Percentiles rank a stretch among this genome's conserved stretches.
phyloP scores from a whole-genome alignment of 2,888 invertebrate genomes.

The Limnephilus rhombicus region DNA sequence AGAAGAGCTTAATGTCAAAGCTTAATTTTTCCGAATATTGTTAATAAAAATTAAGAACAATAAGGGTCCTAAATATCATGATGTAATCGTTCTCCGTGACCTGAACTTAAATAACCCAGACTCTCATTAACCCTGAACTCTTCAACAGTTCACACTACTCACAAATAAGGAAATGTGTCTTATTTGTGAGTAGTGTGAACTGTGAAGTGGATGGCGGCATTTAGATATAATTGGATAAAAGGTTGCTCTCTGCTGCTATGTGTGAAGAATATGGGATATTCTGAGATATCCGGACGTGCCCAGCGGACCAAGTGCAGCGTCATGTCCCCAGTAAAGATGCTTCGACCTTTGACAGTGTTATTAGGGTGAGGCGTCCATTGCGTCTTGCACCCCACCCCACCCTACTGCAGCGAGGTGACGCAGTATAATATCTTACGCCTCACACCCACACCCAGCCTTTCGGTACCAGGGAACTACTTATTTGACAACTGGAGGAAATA shows the following conservation, averaged over 20 bases:
- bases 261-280: neutral
- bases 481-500: neutral
- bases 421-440: neutral
- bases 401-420: slow-evolving; percentile 6
- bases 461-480: neutral
- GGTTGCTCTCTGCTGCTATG: neutral
- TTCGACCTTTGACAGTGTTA: slow-evolving; percentile 58
- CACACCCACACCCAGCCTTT: neutral
- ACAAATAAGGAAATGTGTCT: too few relatives aligned
- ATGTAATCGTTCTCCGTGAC: too few relatives aligned
- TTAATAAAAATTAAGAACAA: too few relatives aligned
- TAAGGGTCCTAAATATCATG: too few relatives aligned
- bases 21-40: too few relatives aligned
- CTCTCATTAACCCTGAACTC: too few relatives aligned
- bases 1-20: too few relatives aligned
- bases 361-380: slow-evolving; percentile 52
- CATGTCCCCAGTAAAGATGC: slow-evolving; percentile 45
- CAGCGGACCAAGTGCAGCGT: slow-evolving; percentile 36
- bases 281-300: slow-evolving; percentile 34
- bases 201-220: too few relatives aligned
- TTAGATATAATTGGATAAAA: neutral
- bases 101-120: too few relatives aligned
- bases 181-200: too few relatives aligned
- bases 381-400: neutral
- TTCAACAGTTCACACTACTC: too few relatives aligned